Evolutionary conservation across 2,888 invertebrate genomes (phyloP).

Genomic region (Eilema griseolum): DNA sequence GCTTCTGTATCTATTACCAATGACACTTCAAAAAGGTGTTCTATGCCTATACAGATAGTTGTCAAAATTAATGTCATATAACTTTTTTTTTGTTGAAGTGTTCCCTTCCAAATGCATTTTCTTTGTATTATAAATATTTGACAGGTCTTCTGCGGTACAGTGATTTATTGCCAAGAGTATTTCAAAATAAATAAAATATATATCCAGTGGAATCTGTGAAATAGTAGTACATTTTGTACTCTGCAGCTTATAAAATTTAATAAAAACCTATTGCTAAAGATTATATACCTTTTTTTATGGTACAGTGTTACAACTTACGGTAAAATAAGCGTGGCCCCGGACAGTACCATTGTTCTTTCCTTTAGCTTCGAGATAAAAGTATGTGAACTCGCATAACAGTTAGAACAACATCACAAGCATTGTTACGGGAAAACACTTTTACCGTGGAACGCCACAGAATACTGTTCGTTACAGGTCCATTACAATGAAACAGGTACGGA

Average conservation of each 20-base stretch:
- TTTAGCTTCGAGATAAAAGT: constrained; percentile 86
- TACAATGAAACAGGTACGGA: constrained; percentile 75
- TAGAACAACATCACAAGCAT: constrained; percentile 52
- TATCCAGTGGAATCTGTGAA: too few relatives aligned
- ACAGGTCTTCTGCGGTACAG: too few relatives aligned
- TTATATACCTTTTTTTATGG: neutral
- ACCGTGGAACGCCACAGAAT: constrained; percentile 53
- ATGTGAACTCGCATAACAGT: constrained; percentile 49
- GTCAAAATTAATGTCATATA: too few relatives aligned
- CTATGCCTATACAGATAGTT: too few relatives aligned
- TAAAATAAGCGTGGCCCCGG: constrained; percentile 96
- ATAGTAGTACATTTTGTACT: neutral
- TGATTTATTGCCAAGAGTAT: too few relatives aligned
- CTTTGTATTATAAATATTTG: too few relatives aligned
- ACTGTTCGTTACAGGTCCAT: constrained; percentile 33
- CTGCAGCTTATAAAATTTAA: neutral
- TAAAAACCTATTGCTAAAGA: neutral
- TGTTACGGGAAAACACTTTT: constrained; percentile 51
- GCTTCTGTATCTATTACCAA: too few relatives aligned
- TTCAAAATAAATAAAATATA: too few relatives aligned
- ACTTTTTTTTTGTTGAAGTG: too few relatives aligned
- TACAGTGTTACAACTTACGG: constrained; percentile 81
- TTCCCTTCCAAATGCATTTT: too few relatives aligned
- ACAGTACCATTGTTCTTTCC: constrained; percentile 99
- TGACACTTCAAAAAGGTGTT: too few relatives aligned